Percentiles rank a stretch among this genome's conserved stretches.
Evolutionary conservation across 2,888 invertebrate genomes (phyloP).

Genomic region (Drosophila kuntzei): DNA sequence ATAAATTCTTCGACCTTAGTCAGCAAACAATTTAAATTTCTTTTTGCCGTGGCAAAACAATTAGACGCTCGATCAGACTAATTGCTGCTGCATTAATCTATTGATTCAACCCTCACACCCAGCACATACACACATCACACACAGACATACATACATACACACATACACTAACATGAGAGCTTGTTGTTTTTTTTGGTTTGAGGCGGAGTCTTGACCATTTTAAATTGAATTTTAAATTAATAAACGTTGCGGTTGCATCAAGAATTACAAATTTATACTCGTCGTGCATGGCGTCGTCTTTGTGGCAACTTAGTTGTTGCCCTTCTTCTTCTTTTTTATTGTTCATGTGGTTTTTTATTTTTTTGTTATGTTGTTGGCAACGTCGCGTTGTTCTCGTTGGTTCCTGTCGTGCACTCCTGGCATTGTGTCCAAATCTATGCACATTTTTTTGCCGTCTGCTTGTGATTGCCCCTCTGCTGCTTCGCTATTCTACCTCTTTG

Average conservation of each 20-base stretch:
- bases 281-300: conserved; percentile 48
- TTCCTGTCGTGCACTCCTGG: conserved; percentile 59
- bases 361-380: conserved; percentile 24
- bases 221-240: conserved; percentile 84
- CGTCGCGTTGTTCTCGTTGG: conserved; percentile 32
- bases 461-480: conserved; percentile 27
- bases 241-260: conserved; percentile 81
- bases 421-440: conserved; percentile 79
- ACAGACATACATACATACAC: conserved; percentile 16
- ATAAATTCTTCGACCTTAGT: conserved; percentile 58
- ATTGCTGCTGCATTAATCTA: conserved; percentile 78
- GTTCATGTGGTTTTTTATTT: conserved; percentile 14
- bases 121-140: conserved; percentile 7
- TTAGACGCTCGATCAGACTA: conserved; percentile 76
- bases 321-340: conserved; percentile 1
- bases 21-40: conserved; percentile 64
- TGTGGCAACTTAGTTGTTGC: conserved; percentile 27
- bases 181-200: conserved; percentile 31
- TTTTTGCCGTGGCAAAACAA: conserved; percentile 70
- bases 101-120: conserved; percentile 56
- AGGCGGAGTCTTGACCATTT: conserved; percentile 66
- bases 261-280: conserved; percentile 83
- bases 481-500: conserved; percentile 36
- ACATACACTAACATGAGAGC: conserved; percentile 16
- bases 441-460: conserved; percentile 63